phyloP scores from a whole-genome alignment of 1,140 invertebrate species.

The Patella vulgata region DNA sequence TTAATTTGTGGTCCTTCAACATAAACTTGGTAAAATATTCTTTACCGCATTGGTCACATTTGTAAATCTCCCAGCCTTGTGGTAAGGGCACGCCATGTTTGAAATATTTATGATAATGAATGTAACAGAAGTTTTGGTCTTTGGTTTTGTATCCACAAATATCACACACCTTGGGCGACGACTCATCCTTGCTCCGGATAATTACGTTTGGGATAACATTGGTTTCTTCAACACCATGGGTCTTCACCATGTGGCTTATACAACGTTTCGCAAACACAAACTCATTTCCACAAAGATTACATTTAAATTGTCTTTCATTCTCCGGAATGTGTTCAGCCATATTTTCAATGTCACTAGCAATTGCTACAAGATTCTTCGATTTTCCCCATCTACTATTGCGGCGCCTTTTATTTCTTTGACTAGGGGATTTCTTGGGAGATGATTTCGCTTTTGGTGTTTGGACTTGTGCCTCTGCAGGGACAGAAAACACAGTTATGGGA shows the following conservation, averaged over 20 bases:
- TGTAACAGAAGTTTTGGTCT: slow-evolving; percentile 49
- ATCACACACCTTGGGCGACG: slow-evolving; percentile 40
- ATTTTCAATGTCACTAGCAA: slow-evolving; percentile 41
- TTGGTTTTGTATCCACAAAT: slow-evolving; percentile 56
- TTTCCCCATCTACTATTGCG: slow-evolving; percentile 14
- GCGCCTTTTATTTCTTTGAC: slow-evolving; percentile 4
- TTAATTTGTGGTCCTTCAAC: slow-evolving; percentile 46
- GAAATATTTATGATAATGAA: slow-evolving; percentile 61
- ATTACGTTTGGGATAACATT: slow-evolving; percentile 25
- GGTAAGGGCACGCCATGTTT: slow-evolving; percentile 52
- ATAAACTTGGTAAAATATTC: slow-evolving; percentile 54
- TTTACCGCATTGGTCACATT: slow-evolving; percentile 58
- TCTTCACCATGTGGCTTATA: slow-evolving; percentile 40
- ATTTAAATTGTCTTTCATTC: slow-evolving; percentile 38
- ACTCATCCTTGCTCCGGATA: slow-evolving; percentile 16
- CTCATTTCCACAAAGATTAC: slow-evolving; percentile 47
- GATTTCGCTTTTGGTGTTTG: neutral
- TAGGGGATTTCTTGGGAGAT: neutral
- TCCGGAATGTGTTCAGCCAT: slow-evolving; percentile 27
- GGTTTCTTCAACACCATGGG: slow-evolving; percentile 36
- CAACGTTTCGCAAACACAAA: slow-evolving; percentile 50
- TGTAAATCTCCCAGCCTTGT: slow-evolving; percentile 51
- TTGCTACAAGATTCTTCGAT: slow-evolving; percentile 7
- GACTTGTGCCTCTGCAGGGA: neutral
- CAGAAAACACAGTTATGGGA: neutral